Base-by-base conservation (phyloP, 2,113 vertebrate species). In the Ia io region DNA sequence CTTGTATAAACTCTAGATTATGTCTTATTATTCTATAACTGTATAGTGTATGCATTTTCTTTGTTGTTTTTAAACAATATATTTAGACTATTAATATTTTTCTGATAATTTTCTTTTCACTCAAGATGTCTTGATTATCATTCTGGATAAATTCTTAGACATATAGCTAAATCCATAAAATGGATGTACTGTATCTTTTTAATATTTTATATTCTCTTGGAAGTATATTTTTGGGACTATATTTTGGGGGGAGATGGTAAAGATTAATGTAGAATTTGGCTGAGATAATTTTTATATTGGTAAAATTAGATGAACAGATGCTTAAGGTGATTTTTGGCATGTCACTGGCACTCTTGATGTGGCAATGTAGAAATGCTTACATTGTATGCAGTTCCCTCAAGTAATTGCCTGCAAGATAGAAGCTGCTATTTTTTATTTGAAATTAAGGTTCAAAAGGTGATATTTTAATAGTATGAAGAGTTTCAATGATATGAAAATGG, bases 401-500 rank as follows among this genome's bases (percentile, higher is more conserved):
- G 80, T 88, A 91, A 59, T 79, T 84, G 3, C 49, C 47, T 93
- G 17, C 6, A 65, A 79, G 35, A 59, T 65, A 74, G 22, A 74
- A 30, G 14, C 67, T 47, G 9, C 18, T 77, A 53, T 74, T 80
- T 94, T 67, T 67, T 86, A 77, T 40, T 56, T 80, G 37, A 90
- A 85, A 56, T 18, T 93, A 69, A 96, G 94, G 82, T 74, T 53
- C 9, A 3, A 37, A 80, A 95, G 47, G 32, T 47, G 32, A 30
- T 84, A 84, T 90, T 88, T 92, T 92, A 77, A 73, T 40, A 71
- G 12, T 70, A 47, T 87, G 51, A 96, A 92, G 30, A 74, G 20
- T 90, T 92, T 88, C 28, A 78, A 7, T 63, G 40, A 88, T 86
- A 1, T 69, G 25, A 96, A 97, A 90, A 90, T 83, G 23, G 25